Percentiles rank a stretch among this genome's conserved stretches.
Conservation (phyloP, 2,888 invertebrate genomes). For the Nebria salina region DNA sequence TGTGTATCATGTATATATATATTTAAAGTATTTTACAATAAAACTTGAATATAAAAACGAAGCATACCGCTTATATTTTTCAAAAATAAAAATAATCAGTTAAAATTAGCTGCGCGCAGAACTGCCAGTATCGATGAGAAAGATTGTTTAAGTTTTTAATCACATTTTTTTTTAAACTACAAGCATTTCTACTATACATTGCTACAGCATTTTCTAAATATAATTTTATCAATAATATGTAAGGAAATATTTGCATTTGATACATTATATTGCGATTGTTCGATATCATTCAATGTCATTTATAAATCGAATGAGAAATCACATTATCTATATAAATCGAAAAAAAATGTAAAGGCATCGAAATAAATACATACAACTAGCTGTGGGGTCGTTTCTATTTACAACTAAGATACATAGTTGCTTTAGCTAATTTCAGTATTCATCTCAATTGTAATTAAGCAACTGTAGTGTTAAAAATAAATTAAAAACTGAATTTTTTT, state of each 20-base stretch:
- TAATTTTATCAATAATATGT: constrained; percentile 29
- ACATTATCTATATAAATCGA: constrained; percentile 1
- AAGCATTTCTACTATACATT: constrained; percentile 34
- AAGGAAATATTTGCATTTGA: constrained; percentile 41
- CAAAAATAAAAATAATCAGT: constrained; percentile 23
- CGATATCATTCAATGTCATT: constrained; percentile 33
- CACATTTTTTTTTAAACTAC: constrained; percentile 23
- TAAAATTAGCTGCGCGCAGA: constrained; percentile 40
- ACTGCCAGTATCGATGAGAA: constrained; percentile 42
- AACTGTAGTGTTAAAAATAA: neutral
- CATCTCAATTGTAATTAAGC: too few relatives aligned
- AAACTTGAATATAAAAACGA: constrained; percentile 44
- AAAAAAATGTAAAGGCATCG: neutral
- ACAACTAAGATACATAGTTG: neutral
- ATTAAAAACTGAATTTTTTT: neutral
- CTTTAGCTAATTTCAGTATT: neutral
- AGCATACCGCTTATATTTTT: constrained; percentile 25
- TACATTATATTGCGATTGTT: constrained; percentile 40
- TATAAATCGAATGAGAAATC: constrained; percentile 12
- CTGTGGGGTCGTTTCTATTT: neutral
- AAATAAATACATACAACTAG: neutral
- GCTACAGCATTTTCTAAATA: constrained; percentile 29
- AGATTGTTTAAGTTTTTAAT: constrained; percentile 22
- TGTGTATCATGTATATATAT: constrained; percentile 18
- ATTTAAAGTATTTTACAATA: constrained; percentile 32